Evolutionary conservation across 2,113 vertebrate genomes (phyloP).

Genomic region (Cercocebus atys): DNA sequence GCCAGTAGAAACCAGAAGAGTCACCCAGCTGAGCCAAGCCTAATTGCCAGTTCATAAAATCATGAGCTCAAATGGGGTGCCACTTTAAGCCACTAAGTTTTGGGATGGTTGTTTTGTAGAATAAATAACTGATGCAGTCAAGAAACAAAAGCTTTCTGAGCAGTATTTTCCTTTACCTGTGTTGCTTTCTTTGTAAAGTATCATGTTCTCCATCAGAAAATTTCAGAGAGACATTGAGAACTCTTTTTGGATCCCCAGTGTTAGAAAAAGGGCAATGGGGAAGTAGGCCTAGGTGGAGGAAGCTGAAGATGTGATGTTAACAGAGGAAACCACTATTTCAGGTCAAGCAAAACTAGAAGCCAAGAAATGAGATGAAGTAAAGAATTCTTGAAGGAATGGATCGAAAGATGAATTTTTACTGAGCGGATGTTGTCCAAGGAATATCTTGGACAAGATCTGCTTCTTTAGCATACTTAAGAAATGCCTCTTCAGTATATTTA

Average conservation of each 20-base stretch:
- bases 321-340: not conserved
- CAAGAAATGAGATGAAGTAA: not conserved
- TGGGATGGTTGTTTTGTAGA: not conserved
- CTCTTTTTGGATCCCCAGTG: not conserved
- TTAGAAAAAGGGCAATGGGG: not conserved
- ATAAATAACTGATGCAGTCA: not conserved
- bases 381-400: not conserved
- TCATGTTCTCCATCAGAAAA: not conserved
- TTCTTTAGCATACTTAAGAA: not conserved
- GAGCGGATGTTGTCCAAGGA: not conserved
- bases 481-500: not conserved
- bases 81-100: not conserved
- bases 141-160: not conserved
- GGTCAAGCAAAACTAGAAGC: not conserved
- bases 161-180: not conserved
- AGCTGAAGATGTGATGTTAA: not conserved
- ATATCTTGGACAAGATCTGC: not conserved
- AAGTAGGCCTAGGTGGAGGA: not conserved
- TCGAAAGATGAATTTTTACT: not conserved
- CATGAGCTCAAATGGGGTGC: not conserved
- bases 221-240: not conserved
- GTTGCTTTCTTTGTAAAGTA: not conserved
- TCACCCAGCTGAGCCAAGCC: not conserved
- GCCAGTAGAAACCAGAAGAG: not conserved
- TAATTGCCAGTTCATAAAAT: not conserved